These are phyloP conservation scores for Cryptophagus acutangulus DNA, from an alignment of 2,888 invertebrate genomes.

Conservation along the genomic window DNA sequence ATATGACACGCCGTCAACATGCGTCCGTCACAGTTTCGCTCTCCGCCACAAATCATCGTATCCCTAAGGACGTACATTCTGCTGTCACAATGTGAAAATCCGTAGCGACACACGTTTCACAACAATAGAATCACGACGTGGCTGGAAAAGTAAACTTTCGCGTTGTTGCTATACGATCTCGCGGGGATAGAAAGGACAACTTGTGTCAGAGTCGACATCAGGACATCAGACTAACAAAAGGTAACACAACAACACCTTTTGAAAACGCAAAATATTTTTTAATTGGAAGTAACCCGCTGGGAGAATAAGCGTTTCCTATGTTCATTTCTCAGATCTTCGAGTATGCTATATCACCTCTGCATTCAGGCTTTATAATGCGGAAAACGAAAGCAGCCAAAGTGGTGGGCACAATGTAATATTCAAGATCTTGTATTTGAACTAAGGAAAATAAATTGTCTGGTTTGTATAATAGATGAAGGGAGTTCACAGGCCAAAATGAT, in stretches of 20 bases:
- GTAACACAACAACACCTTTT: slow-evolving; percentile 1
- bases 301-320: no score
- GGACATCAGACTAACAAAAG: background rate
- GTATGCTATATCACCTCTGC: no score
- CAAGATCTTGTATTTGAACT: slow-evolving; percentile 41
- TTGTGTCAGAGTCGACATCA: no score
- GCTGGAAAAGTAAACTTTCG: slow-evolving; percentile 42
- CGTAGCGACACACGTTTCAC: slow-evolving; percentile 46
- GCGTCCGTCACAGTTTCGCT: slow-evolving; percentile 15
- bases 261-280: slow-evolving; percentile 6
- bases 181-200: no score
- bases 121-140: slow-evolving; percentile 50
- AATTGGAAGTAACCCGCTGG: no score
- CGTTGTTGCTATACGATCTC: slow-evolving; percentile 9
- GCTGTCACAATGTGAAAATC: slow-evolving; percentile 47
- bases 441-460: slow-evolving; percentile 45
- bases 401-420: slow-evolving; percentile 39
- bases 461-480: slow-evolving; percentile 42
- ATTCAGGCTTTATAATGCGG: background rate
- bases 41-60: slow-evolving; percentile 33
- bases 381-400: slow-evolving; percentile 1
- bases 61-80: slow-evolving; percentile 42
- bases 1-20: slow-evolving; percentile 17
- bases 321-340: background rate
- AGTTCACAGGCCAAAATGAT: slow-evolving; percentile 38